Evolutionary conservation across 2,797 vertebrate genomes (phyloP).

Genomic region (Bucorvus abyssinicus): DNA sequence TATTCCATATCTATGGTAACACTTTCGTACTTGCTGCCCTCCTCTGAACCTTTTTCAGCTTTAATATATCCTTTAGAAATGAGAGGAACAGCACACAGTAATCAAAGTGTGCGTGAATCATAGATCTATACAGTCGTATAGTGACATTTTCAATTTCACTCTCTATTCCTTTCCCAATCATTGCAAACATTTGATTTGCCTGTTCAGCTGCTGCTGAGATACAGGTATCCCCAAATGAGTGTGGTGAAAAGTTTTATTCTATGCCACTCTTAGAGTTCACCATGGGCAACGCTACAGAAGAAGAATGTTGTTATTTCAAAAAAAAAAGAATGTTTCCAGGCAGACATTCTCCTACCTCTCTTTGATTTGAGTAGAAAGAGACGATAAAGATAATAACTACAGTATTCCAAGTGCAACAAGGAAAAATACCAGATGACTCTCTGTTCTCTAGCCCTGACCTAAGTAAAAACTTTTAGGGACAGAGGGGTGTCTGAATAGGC

Average conservation of each 20-base stretch:
- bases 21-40: not conserved
- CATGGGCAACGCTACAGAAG: not conserved
- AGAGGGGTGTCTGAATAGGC: not conserved
- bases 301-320: not conserved
- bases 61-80: not conserved
- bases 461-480: not conserved
- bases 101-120: not conserved
- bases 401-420: not conserved
- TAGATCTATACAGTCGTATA: not conserved
- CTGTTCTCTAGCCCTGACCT: not conserved
- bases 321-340: not conserved
- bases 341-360: not conserved
- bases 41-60: constrained; percentile 23
- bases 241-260: not conserved
- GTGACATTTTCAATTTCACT: constrained; percentile 34
- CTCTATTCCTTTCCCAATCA: not conserved
- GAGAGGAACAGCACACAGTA: not conserved
- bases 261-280: not conserved
- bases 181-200: constrained; percentile 19
- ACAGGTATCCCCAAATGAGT: constrained; percentile 19
- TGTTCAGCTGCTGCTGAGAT: not conserved
- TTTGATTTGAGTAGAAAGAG: not conserved
- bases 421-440: not conserved
- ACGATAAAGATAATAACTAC: not conserved
- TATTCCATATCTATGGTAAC: not conserved